Percentiles rank a stretch among this genome's conserved stretches.
Conservation (phyloP, 2,797 vertebrate genomes). For the Pangasius macronema region DNA sequence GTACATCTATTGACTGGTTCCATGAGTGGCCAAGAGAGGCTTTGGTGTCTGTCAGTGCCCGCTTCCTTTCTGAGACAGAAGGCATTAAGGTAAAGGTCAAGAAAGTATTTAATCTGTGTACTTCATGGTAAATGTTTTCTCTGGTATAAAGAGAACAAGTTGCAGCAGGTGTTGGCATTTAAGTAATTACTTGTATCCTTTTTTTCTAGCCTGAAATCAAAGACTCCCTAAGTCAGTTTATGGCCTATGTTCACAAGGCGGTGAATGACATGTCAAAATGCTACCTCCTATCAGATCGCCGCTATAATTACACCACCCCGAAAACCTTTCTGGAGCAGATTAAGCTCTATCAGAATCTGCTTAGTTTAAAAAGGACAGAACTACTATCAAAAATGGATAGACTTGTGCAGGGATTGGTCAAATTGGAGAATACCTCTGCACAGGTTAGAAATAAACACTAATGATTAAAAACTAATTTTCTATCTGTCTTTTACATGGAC, state of each 20-base stretch:
- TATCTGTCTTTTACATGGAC: neutral
- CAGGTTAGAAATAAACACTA: slow-evolving; percentile 67
- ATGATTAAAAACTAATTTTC: neutral
- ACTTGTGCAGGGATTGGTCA: slow-evolving; percentile 75
- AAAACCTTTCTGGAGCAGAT: slow-evolving; percentile 82
- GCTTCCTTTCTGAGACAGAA: slow-evolving; percentile 72
- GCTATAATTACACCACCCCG: slow-evolving; percentile 79
- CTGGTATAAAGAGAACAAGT: no score
- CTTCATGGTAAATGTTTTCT: neutral
- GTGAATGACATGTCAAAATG: slow-evolving; percentile 76
- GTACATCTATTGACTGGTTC: slow-evolving; percentile 80
- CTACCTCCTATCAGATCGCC: slow-evolving; percentile 72
- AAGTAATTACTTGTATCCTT: neutral
- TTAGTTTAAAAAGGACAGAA: slow-evolving; percentile 67
- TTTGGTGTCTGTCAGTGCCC: slow-evolving; percentile 73
- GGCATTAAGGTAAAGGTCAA: slow-evolving; percentile 66
- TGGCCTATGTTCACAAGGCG: slow-evolving; percentile 72
- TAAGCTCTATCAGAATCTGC: slow-evolving; percentile 77
- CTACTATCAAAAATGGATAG: slow-evolving; percentile 70
- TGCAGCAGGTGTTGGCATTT: no score
- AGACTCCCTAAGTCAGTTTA: slow-evolving; percentile 76
- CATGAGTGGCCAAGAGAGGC: slow-evolving; percentile 78
- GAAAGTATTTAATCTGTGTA: neutral
- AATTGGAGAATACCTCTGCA: slow-evolving; percentile 71
- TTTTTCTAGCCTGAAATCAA: slow-evolving; percentile 68